A percentile compares a stretch with the other conserved stretches of the same genome.
Evolutionary conservation across 2,113 vertebrate species (phyloP).

Genomic region (Alethe castanea): DNA sequence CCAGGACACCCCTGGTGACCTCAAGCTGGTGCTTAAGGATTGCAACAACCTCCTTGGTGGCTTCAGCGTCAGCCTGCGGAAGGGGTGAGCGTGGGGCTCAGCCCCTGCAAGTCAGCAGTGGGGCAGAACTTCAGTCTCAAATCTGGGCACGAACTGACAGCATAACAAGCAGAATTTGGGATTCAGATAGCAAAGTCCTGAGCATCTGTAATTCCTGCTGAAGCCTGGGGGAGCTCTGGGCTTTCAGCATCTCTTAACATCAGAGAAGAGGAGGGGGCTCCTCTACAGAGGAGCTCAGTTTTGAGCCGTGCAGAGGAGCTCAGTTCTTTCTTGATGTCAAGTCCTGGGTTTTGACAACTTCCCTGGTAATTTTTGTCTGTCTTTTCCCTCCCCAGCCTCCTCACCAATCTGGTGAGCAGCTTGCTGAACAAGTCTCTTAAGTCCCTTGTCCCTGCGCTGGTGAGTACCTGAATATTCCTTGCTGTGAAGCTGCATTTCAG

Average conservation of each 20-base stretch:
- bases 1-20: neutral
- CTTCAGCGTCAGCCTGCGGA: neutral
- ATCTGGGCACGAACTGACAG: neutral
- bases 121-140: neutral
- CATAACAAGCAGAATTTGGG: neutral
- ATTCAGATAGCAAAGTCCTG: neutral
- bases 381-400: neutral
- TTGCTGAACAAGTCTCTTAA: neutral
- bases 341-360: neutral
- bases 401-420: neutral
- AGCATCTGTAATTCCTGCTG: neutral
- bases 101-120: neutral
- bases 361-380: neutral
- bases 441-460: neutral
- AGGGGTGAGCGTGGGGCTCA: neutral
- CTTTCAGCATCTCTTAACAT: neutral
- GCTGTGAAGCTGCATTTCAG: neutral
- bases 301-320: accelerated
- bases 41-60: neutral
- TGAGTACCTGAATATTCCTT: neutral
- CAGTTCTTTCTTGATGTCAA: neutral
- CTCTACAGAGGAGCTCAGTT: neutral
- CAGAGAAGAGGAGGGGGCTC: neutral
- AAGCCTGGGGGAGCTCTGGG: slow-evolving; percentile 4
- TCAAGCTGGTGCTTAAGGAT: neutral